Base-by-base conservation (phyloP, 2,113 vertebrate genomes). In the Accipiter cooperii region DNA sequence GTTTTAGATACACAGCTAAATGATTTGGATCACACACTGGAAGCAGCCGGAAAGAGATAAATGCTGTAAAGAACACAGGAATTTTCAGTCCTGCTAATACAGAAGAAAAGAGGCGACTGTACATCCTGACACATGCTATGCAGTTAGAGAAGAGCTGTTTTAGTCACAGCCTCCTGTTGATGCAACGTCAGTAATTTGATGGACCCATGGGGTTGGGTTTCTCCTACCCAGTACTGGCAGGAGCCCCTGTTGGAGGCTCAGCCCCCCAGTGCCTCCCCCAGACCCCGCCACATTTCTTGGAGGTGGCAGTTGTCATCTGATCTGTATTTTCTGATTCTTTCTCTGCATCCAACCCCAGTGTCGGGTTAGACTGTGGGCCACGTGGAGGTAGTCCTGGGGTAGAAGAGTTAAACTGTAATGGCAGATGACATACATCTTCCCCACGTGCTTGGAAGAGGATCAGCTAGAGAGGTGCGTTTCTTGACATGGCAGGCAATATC, bases 381-480 rank as follows among this genome's bases (percentile, higher is more conserved):
- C 0, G 0, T 6, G 40, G 40, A 38, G 18, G 19, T 46, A 33
- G 20, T 21, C 11, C 9, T 42, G 38, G 61, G 19, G 7, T 38
- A 22, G 49, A 36, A 54, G 68, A 68, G 13, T 14, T 42, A 7
- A 18, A 2, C 17, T 17, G 9, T 21, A 52, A 20, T 8, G 70
- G 36, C 36, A 92, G 42, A 26, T 44, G 40, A 12, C 46, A 6
- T 16, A 2, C 1, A 1, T 6, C 42, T 51, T 77, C 64, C 54
- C 29, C 33, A 12, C 0, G 1, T 60, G 33, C 38, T 18, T 38
- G 76, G 58, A 28, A 58, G 68, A 33, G 0, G 0, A 55, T 28
- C 22, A 83, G 17, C 34, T 44, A 0, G 5, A 57, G 13, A 42
- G n/a, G 2, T 49, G 19, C 0, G 0, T 63, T 74, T 46, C 31